These are phyloP conservation scores for Tychaedon coryphoeus DNA, from an alignment of 2,113 vertebrate genomes.

Conservation along the genomic window DNA sequence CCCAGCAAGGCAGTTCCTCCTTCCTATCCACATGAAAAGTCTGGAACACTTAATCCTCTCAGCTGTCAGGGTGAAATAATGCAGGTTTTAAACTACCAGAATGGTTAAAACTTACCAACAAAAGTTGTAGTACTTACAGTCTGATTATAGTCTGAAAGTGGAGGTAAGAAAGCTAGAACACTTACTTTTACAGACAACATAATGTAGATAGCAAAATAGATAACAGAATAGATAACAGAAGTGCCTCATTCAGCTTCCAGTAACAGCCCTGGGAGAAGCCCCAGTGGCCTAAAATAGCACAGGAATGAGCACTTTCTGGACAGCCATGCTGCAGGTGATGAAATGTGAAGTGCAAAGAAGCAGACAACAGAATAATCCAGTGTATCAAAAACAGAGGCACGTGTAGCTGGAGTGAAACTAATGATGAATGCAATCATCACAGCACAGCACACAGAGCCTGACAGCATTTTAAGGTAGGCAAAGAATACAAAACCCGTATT, in stretches of 20 bases:
- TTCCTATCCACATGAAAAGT: accelerated
- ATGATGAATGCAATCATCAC: not conserved
- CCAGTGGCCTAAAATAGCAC: accelerated
- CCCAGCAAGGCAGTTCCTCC: not conserved
- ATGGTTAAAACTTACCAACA: not conserved
- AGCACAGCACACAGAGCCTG: not conserved
- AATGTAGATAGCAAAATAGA: not conserved
- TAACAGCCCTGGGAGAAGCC: not conserved
- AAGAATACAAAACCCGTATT: accelerated
- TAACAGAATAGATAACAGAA: not conserved
- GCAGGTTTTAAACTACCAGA: not conserved
- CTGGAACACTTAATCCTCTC: not conserved
- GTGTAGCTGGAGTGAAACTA: not conserved
- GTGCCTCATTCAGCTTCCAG: not conserved
- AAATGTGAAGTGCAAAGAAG: not conserved
- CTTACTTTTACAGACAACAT: not conserved
- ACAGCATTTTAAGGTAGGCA: not conserved
- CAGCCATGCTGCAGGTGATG: not conserved
- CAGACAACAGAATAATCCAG: not conserved
- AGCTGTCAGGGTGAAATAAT: not conserved
- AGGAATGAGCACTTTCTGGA: not conserved
- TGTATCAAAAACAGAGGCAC: not conserved
- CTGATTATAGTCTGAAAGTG: not conserved
- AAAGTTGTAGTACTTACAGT: not conserved
- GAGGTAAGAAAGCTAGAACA: not conserved